Base-by-base conservation (phyloP, 2,797 vertebrate genomes). In the Artibeus lituratus region DNA sequence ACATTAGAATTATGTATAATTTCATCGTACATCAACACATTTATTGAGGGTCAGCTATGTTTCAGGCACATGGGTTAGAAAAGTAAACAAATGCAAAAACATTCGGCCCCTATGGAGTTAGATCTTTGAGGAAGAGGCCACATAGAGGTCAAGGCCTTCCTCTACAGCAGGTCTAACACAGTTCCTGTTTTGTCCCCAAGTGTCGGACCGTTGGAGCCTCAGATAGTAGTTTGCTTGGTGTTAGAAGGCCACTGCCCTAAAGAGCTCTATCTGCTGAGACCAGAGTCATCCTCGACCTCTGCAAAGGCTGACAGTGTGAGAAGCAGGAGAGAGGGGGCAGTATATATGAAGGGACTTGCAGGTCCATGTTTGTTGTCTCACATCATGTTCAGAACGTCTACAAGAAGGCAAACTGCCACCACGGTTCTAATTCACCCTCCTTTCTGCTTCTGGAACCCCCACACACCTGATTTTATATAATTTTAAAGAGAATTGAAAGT, bases 131-230 rank as follows among this genome's bases (percentile, higher is more conserved):
- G 59, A 90, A 65, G 39, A 62, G 82, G 11, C 16, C 37, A 24
- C 18, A 12, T 18, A 12, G 47, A 2, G 2, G 53, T 35, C 7
- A 55, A 37, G 35, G 14, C 47, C 44, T 26, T 70, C 2, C 82
- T 7, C 24, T 51, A 11, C 0, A 29, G 24, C 35, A 57, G 42
- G 12, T 65, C 12, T 15, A 78, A 1, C 69, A 22, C 18, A 55
- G 26, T 10, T 49, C 7, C 32, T 37, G 0, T 83, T 42, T 19
- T 16, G 32, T 7, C 5, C 5, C 0, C 19, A 4, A 37, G 42
- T 3, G 3, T 7, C 29, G 32, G 53, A 49, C 42, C 4, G 65
- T 24, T 14, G 32, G 47, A 59, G 24, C 16, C 10, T 70, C 12
- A 35, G 7, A 57, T n/a, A 84, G 39, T 37, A n/a, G 12, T 21